Base-by-base conservation (phyloP, 2,113 vertebrate species). In the Bothrops jararaca region DNA sequence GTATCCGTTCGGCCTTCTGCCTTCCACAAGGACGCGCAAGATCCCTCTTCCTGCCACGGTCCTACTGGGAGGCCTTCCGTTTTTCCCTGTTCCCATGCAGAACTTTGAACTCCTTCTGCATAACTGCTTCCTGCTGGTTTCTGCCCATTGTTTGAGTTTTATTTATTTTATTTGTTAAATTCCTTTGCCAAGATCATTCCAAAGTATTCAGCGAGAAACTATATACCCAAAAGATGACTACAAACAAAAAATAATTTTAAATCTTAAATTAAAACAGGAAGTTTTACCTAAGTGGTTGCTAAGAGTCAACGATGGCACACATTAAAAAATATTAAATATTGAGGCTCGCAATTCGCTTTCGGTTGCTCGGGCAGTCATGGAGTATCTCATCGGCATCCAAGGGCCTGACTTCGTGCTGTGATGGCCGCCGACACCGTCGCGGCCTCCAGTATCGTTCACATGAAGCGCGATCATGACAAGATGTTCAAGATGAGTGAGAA, bases 401-500 rank as follows among this genome's bases (percentile, higher is more conserved):
- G n/a, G n/a, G n/a, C n/a, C n/a, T n/a, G n/a, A n/a, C n/a, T n/a
- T n/a, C n/a, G n/a, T n/a, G n/a, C n/a, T n/a, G n/a, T n/a, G n/a
- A n/a, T n/a, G n/a, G n/a, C n/a, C n/a, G n/a, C n/a, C n/a, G n/a
- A n/a, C n/a, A n/a, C n/a, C n/a, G n/a, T n/a, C n/a, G n/a, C n/a
- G n/a, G n/a, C n/a, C n/a, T n/a, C n/a, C n/a, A n/a, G n/a, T n/a
- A n/a, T n/a, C n/a, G n/a, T n/a, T n/a, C n/a, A n/a, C n/a, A n/a
- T n/a, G n/a, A n/a, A n/a, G n/a, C n/a, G n/a, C n/a, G 99, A 99
- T 95, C 98, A 99, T 90, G 99, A 99, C 97, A 99, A 99, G 95
- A 99, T 99, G 99, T 99, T 99, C 95, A 99, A 99, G 96, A 98
- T 99, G 95, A 99, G 99, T 93, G 99, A 99, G 95, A 99, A 99